Evolutionary conservation across 2,888 invertebrate genomes (phyloP), one percentile per base, ranked within the genome.

Genomic region (Mimas tiliae): DNA sequence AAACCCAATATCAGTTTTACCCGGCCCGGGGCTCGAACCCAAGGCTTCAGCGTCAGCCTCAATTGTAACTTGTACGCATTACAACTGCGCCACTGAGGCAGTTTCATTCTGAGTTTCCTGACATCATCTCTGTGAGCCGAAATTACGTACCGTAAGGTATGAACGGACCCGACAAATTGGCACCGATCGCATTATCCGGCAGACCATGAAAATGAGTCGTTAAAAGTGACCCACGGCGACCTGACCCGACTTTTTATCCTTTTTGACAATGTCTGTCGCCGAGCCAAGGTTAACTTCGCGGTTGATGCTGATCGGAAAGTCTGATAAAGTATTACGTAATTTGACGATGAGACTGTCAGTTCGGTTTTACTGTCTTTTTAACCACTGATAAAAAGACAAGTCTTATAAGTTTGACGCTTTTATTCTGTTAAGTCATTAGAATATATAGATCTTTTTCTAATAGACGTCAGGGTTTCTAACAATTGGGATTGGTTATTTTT

Each of bases 191-290:
- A 34, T 38, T 58, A 38, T 58, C 38, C 58, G 38, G 42, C 58
- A 58, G 58, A 58, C 58, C 58, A 58, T 58, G 58, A 58, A 58
- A 58, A 58, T 58, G 42, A 58, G 58, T 58, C 38, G 19, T 58
- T 58, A 42, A 58, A 58, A 58, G 42, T 58, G 58, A 42, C 58
- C 58, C 58, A 42, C 16, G 58, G 19, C 58, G 58, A 58, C 58
- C 42, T 42, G 42, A 27, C 19, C 58, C 38, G 58, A 42, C 58
- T 58, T 58, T 58, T 58, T 58, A 58, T 58, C 58, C 58, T 58
- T 58, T 58, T 58, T 58, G 58, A 42, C 58, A 58, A 58, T 58
- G 58, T 38, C 55, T n/a, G n/a, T 58, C n/a, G 42, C 42, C 58
- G 58, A 1, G 11, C 21, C 58, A 58, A 58, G 58, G 58, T 58